A percentile compares a stretch with the other conserved stretches of the same genome.
phyloP scores from a whole-genome alignment of 2,113 vertebrate species.

The Brachypteracias leptosomus region DNA sequence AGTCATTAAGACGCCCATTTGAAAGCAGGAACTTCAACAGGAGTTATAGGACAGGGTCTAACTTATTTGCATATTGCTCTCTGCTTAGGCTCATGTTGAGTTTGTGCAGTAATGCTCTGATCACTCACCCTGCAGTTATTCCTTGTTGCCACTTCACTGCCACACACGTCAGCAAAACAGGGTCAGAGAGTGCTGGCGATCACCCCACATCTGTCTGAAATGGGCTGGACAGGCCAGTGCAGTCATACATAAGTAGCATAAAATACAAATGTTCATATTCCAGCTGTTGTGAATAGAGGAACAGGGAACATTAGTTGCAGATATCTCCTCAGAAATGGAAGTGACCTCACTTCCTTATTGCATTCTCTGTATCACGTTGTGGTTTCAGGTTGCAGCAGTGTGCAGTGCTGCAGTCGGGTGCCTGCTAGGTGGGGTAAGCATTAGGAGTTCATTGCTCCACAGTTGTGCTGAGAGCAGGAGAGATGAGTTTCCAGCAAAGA shows the following conservation, averaged over 20 bases:
- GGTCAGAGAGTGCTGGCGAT: not conserved
- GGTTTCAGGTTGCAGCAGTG: not conserved
- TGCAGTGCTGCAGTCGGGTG: not conserved
- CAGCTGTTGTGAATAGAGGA: not conserved
- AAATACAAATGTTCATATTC: not conserved
- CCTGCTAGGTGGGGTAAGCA: not conserved
- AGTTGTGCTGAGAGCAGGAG: not conserved
- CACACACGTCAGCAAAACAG: not conserved
- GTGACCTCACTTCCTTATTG: constrained; percentile 23
- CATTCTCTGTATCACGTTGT: not conserved
- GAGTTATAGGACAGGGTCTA: not conserved
- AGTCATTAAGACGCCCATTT: not conserved
- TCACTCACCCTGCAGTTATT: not conserved
- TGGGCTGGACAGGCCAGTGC: not conserved
- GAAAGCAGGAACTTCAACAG: not conserved
- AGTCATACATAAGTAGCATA: not conserved
- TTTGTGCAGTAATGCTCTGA: not conserved
- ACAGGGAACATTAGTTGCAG: not conserved
- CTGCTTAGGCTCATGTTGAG: not conserved
- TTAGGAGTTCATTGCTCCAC: not conserved
- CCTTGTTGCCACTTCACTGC: not conserved
- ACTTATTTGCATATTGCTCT: not conserved
- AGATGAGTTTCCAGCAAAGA: not conserved
- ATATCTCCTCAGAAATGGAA: not conserved
- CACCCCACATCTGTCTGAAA: not conserved